Evolutionary conservation across 2,797 vertebrate genomes (phyloP), one percentile per base, ranked within the genome.

Genomic region (Falco concolor): DNA sequence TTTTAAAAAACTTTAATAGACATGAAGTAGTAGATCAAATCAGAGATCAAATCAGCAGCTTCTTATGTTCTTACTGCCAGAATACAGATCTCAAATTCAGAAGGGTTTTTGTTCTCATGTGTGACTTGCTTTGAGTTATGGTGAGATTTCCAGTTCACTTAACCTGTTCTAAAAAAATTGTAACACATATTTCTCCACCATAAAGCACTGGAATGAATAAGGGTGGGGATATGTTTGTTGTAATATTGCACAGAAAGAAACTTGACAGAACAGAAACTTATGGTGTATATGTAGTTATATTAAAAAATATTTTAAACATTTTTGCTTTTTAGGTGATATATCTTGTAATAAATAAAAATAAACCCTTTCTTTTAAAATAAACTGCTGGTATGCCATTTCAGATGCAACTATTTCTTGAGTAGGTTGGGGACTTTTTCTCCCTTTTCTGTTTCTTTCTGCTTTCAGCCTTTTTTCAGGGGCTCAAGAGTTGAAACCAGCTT

Each of bases 361-460:
- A 44, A 50, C 30, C 40, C 10, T 49, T 28, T 59, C 3, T 57
- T 73, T 59, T 65, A 32, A 56, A 74, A 57, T 56, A 65, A 74
- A 25, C 14, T 19, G 22, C 13, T 45, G 18, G 21, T 52, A 28
- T 34, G 38, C 9, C 17, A 44, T 77, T 89, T 76, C 36, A 69
- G 17, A 10, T 59, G 32, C 9, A 75, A 17, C 10, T 88, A 28
- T 76, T 87, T 73, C 9, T 87, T 54, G 34, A 53, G 10, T 20
- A 61, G 72, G 5, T 61, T 68, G 42, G 10, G n/a, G 10, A 0
- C 6, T 47, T 76, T 64, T 10, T 21, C 1, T 9, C 4, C 8
- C 9, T 92, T 81, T 32, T 13, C 36, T 88, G 5, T 60, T 13
- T 59, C 3, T 68, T 72, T 69, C 8, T 63, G 4, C n/a, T 74